phyloP scores from a whole-genome alignment of 2,113 vertebrate genomes.

The Paramisgurnus dabryanus region DNA sequence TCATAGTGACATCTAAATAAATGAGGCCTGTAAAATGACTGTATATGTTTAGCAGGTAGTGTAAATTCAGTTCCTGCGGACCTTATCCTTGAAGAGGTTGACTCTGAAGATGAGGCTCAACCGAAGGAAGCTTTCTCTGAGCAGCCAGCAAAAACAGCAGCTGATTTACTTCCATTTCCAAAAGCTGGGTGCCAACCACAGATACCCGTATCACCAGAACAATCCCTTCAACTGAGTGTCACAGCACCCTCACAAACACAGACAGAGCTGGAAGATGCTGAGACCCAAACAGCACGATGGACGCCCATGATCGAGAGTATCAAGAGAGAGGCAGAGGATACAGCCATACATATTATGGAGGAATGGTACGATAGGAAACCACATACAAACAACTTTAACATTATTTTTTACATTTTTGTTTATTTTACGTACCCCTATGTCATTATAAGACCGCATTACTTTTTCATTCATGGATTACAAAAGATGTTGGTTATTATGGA shows the following conservation, averaged over 20 bases:
- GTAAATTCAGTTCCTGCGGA: slow-evolving; percentile 59
- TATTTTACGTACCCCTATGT: not conserved
- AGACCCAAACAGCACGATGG: slow-evolving; percentile 76
- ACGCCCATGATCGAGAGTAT: slow-evolving; percentile 73
- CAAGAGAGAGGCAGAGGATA: slow-evolving; percentile 69
- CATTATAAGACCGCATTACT: too few relatives aligned
- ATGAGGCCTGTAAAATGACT: not conserved
- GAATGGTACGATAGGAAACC: slow-evolving; percentile 65
- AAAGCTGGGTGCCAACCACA: not conserved
- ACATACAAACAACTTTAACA: too few relatives aligned
- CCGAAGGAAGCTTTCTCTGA: slow-evolving; percentile 21
- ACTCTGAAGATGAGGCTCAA: slow-evolving; percentile 64
- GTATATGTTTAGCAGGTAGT: slow-evolving; percentile 54
- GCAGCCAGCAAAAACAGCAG: not conserved
- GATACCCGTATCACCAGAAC: slow-evolving; percentile 9
- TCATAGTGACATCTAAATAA: not conserved
- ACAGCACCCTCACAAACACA: not conserved
- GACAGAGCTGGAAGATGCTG: slow-evolving; percentile 67
- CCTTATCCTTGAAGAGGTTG: slow-evolving; percentile 70
- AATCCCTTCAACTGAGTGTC: not conserved
- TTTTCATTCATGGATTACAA: too few relatives aligned
- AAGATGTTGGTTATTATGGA: too few relatives aligned
- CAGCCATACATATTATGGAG: slow-evolving; percentile 70
- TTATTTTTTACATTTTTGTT: not conserved
- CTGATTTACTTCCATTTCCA: not conserved